phyloP scores from a whole-genome alignment of 2,888 invertebrate species.

The Plemyria rubiginata region DNA sequence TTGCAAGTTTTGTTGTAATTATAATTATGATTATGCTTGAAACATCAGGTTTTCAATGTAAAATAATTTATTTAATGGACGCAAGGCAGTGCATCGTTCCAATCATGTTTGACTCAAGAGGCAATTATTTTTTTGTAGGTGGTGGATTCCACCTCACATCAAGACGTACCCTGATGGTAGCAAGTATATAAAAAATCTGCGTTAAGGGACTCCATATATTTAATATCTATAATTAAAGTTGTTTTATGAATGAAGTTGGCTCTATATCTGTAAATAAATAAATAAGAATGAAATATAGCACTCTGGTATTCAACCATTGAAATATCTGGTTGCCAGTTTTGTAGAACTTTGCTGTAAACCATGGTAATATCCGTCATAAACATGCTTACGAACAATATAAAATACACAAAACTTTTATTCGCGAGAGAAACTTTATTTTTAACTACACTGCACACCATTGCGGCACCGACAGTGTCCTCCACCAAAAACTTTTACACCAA shows the following conservation, averaged over 20 bases:
- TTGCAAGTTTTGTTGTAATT: not conserved
- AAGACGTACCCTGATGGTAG: too few relatives aligned
- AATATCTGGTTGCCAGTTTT: not conserved
- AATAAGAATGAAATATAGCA: too few relatives aligned
- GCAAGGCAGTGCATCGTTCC: too few relatives aligned
- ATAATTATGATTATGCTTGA: not conserved
- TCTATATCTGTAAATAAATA: too few relatives aligned
- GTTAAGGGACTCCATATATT: too few relatives aligned
- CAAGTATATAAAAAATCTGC: too few relatives aligned
- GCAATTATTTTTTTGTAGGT: too few relatives aligned
- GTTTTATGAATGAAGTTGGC: too few relatives aligned
- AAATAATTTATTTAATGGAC: too few relatives aligned
- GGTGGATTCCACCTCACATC: too few relatives aligned
- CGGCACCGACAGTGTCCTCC: constrained; percentile 34
- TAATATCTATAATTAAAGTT: too few relatives aligned
- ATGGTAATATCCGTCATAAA: constrained; percentile 6
- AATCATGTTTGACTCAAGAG: too few relatives aligned
- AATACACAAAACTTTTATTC: constrained; percentile 23
- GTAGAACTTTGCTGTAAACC: not conserved
- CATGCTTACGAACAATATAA: constrained; percentile 9
- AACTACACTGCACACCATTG: constrained; percentile 29
- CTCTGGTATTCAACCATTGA: not conserved
- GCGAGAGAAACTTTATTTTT: constrained; percentile 25
- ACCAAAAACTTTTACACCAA: constrained; percentile 42
- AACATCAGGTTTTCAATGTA: not conserved